Base-by-base conservation (phyloP, 2,113 vertebrate genomes). In the Bettongia penicillata region DNA sequence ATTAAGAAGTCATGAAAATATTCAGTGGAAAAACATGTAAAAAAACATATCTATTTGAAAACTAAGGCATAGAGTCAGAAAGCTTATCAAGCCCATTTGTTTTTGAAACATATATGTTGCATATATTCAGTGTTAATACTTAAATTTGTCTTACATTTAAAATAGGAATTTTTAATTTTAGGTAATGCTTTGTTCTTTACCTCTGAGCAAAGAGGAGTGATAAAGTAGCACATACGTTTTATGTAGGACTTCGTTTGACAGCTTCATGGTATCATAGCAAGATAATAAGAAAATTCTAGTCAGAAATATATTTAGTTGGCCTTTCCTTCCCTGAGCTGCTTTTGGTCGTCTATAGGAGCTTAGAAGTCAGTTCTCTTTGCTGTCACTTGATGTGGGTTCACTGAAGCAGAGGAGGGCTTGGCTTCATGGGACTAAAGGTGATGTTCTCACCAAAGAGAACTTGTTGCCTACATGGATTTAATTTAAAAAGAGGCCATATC, bases 301-400 rank as follows among this genome's bases (percentile, higher is more conserved):
- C 37, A 92, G 37, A 92, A 68, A 94, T 90, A 90, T 91, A 48
- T 93, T 93, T 89, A 50, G 49, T 95, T 94, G 47, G 52, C 0
- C 4, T 89, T 95, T 94, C 4, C 77, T 94, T 94, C 37, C 93
- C 28, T 96, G 91, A 89, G 24, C 92, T 96, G 92, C 25, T 31
- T 19, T 89, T 90, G 11, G 92, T 61, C 48, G 23, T 89, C 68
- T n/a, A 8, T 51, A 5, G 37, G 93, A 43, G 8, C 89, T 57
- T 89, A 91, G 48, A 51, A 95, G 14, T 95, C 84, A 92, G 96
- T 96, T 97, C 16, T 31, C 50, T 31, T 95, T 9, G 2, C 90
- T 16, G 7, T 89, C 96, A 96, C 95, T n/a, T 95, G 53, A 97
- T 84, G 95, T 93, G 95, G 51, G 37, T 93, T 84, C 6, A 3